phyloP scores from a whole-genome alignment of 1,140 invertebrate species.

The Scaptodrosophila lebanonensis region DNA sequence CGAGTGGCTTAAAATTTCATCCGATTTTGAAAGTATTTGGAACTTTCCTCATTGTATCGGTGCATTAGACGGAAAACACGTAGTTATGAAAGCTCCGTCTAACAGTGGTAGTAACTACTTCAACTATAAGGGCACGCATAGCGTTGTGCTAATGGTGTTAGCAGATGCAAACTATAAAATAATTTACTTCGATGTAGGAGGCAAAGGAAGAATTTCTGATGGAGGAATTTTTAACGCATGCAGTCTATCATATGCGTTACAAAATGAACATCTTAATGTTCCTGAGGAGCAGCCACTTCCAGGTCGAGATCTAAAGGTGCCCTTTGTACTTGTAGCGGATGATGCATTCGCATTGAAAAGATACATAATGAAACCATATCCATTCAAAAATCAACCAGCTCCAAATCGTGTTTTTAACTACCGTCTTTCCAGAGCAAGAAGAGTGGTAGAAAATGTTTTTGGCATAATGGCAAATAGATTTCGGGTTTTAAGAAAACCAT shows the following conservation, averaged over 20 bases:
- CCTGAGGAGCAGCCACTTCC: too few relatives aligned
- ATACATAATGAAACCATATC: conserved; percentile 78
- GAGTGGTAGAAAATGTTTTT: conserved; percentile 79
- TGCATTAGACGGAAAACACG: conserved; percentile 76
- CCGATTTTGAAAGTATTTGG: not conserved
- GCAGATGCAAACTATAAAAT: conserved; percentile 1
- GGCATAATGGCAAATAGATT: conserved; percentile 77
- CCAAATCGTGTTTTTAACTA: conserved; percentile 73
- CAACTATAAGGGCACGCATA: conserved; percentile 72
- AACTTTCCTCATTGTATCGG: not conserved
- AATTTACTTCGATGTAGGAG: not conserved
- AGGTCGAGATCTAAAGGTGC: conserved; percentile 19
- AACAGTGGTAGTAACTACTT: conserved; percentile 47
- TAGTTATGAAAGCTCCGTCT: conserved; percentile 61
- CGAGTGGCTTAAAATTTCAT: too few relatives aligned
- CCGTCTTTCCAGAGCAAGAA: conserved; percentile 59
- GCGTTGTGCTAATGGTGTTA: too few relatives aligned
- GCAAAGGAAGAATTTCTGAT: too few relatives aligned
- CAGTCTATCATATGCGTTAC: too few relatives aligned
- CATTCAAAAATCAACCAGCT: conserved; percentile 41
- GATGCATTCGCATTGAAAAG: conserved; percentile 77
- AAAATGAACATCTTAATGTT: too few relatives aligned
- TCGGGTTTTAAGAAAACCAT: conserved; percentile 64
- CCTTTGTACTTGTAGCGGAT: conserved; percentile 77
- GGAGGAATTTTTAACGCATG: conserved; percentile 52